Conservation (phyloP, 2,113 vertebrate species). For the Phainopepla nitens region DNA sequence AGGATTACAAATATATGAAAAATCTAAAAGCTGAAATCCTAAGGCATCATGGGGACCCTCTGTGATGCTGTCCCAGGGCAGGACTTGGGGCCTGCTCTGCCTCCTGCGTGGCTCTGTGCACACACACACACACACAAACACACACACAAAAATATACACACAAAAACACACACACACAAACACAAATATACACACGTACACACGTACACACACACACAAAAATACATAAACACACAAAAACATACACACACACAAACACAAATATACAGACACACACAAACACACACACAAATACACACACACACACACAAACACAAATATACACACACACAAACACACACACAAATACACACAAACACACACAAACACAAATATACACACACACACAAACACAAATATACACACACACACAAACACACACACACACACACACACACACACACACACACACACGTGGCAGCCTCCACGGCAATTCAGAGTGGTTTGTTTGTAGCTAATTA, state of each 20-base stretch:
- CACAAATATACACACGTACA: too few relatives aligned
- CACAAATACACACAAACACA: not conserved
- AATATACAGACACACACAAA: too few relatives aligned
- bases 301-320: too few relatives aligned
- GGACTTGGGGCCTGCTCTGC: not conserved
- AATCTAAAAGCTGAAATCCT: not conserved
- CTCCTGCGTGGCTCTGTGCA: not conserved
- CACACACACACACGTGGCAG: not conserved
- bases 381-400: too few relatives aligned
- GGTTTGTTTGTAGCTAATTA: conserved; percentile 3
- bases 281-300: not conserved
- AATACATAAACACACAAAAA: too few relatives aligned
- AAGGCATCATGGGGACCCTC: accelerated
- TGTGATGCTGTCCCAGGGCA: accelerated
- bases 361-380: too few relatives aligned
- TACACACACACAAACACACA: too few relatives aligned
- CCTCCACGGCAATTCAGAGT: not conserved
- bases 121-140: not conserved
- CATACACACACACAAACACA: not conserved
- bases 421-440: too few relatives aligned
- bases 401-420: not conserved
- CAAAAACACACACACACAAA: too few relatives aligned
- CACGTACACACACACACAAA: too few relatives aligned
- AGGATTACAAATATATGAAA: accelerated
- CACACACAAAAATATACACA: too few relatives aligned